Evolutionary conservation across 2,113 vertebrate species (phyloP), one percentile per base, ranked within the genome.

Genomic region (Sinocyclocheilus anshuiensis): DNA sequence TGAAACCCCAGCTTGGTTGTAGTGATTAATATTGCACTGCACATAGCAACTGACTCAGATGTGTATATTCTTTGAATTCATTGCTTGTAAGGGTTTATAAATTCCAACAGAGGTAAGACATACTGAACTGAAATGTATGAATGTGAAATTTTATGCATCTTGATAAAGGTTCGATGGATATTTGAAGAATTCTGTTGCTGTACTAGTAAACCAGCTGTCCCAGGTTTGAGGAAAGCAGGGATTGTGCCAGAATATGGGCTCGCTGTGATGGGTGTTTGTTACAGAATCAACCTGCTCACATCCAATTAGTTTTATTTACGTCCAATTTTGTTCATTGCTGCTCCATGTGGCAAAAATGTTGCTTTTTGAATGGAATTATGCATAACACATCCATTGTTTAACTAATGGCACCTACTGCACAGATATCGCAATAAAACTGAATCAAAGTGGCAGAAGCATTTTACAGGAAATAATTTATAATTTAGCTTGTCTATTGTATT

Each of bases 11-110:
- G 16, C 22, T 71, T 85, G 91, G 55, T 42, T 86, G 59, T 57
- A 22, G 87, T 90, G 89, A 91, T 90, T 89, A 91, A 91, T 90
- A 50, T 89, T 91, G 87, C 88, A 87, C 90, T 93, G 89, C 90
- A 92, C 90, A 90, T 10, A 45, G 45, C 6, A 39, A 39, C 39
- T 39, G 39, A 45, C 13, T 53, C 50, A 26, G 48, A 36, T 36
- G 36, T 36, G 36, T 36, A 36, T 36, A 42, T 42, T 42, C 42
- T 42, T 42, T 42, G 42, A 42, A 42, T 42, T 42, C 42, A 42
- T 42, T 42, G 42, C 42, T 42, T 42, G 42, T 42, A 42, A 42
- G 42, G 42, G 1, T 8, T 33, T 33, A 33, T 33, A 33, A 33
- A 33, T 33, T 33, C 29, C 29, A 33, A 33, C 29, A 33, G 29